Percentiles rank a stretch among this genome's conserved stretches.
phyloP scores from a whole-genome alignment of 2,113 vertebrate species.

The Pomatorhinus ruficollis region DNA sequence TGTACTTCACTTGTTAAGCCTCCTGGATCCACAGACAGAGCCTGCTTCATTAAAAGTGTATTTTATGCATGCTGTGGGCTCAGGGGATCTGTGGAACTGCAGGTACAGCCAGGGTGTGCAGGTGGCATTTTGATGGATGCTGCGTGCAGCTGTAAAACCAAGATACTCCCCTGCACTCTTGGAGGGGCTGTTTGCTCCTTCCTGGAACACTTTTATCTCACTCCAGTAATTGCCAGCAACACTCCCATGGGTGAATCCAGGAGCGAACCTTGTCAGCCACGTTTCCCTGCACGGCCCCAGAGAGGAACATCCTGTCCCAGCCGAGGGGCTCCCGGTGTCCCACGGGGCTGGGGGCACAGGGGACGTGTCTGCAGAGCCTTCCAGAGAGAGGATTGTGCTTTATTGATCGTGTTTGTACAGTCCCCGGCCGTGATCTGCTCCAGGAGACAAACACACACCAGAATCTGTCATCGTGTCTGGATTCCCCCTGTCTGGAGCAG shows the following conservation, averaged over 20 bases:
- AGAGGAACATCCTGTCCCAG: not conserved
- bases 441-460: fast-evolving
- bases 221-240: not conserved
- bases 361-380: fast-evolving
- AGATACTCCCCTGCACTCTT: not conserved
- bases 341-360: not conserved
- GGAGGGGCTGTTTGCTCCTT: not conserved
- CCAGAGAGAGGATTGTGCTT: fast-evolving
- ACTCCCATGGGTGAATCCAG: not conserved
- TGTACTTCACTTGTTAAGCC: not conserved
- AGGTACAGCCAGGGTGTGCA: not conserved
- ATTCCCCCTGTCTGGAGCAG: not conserved
- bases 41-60: not conserved
- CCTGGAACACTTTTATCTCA: not conserved
- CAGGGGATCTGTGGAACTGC: not conserved
- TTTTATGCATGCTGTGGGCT: not conserved
- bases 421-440: not conserved
- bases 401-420: fast-evolving
- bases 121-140: not conserved
- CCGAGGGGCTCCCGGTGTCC: not conserved
- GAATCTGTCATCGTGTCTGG: not conserved
- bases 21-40: not conserved
- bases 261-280: not conserved
- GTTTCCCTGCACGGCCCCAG: not conserved
- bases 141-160: not conserved